Conservation (phyloP, 2,888 invertebrate genomes). For the Drosophila anomelani region DNA sequence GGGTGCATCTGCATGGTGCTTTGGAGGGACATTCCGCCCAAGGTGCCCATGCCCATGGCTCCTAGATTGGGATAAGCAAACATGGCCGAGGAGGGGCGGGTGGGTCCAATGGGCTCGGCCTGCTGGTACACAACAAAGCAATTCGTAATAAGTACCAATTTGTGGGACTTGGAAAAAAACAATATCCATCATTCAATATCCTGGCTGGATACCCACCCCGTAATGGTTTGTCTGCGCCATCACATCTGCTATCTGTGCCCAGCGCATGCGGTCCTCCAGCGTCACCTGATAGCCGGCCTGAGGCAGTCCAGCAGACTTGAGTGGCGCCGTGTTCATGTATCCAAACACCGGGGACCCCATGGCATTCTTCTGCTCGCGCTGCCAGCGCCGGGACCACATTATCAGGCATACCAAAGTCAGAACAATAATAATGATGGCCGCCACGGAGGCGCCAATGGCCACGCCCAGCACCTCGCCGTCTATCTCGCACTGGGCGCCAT, state of each 20-base stretch:
- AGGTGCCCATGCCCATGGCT: conserved; percentile 82
- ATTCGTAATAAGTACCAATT: conserved; percentile 7
- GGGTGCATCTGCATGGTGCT: conserved; percentile 84
- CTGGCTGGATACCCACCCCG: conserved; percentile 87
- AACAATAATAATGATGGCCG: conserved; percentile 94
- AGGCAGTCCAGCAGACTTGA: conserved; percentile 87
- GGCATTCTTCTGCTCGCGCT: conserved; percentile 92
- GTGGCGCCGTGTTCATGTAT: conserved; percentile 91
- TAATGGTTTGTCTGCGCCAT: conserved; percentile 94
- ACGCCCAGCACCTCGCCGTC: conserved; percentile 97
- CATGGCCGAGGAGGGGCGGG: conserved; percentile 92
- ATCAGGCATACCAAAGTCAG: conserved; percentile 93
- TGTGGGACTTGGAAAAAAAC: neutral
- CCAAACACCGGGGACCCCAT: conserved; percentile 94
- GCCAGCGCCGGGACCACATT: conserved; percentile 97
- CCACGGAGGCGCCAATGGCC: conserved; percentile 94
- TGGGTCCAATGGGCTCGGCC: conserved; percentile 90
- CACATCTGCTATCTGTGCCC: conserved; percentile 96
- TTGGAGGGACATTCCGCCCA: conserved; percentile 85
- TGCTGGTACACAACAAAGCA: conserved; percentile 79
- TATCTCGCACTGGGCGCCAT: conserved; percentile 94
- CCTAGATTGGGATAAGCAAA: conserved; percentile 91
- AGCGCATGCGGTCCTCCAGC: conserved; percentile 91
- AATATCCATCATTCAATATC: no score
- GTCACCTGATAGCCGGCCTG: conserved; percentile 92